Evolutionary conservation across 1,140 invertebrate species (phyloP).

Genomic region (Platorchestia sp.): DNA sequence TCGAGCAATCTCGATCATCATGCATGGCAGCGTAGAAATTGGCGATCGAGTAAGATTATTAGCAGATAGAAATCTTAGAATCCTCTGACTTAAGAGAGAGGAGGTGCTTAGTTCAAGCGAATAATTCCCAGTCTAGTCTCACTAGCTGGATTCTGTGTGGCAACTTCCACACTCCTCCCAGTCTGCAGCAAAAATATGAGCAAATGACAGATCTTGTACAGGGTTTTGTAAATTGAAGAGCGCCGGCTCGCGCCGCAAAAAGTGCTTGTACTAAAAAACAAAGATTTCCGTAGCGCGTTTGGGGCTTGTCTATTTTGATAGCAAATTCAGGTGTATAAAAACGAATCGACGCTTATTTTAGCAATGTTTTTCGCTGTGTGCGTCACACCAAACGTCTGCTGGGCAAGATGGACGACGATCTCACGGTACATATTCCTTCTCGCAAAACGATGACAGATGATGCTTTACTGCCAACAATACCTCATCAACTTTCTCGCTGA

Average conservation of each 20-base stretch:
- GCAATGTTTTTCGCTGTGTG: neutral
- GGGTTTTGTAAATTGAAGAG: neutral
- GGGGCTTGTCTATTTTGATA: conserved; percentile 13
- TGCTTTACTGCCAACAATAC: conserved; percentile 33
- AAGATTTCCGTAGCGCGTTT: neutral
- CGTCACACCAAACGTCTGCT: conserved; percentile 5
- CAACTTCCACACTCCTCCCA: neutral
- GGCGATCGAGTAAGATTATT: conserved; percentile 53
- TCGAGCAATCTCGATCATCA: conserved; percentile 48
- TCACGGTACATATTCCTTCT: conserved; percentile 5
- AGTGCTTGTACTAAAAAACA: neutral
- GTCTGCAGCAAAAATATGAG: neutral
- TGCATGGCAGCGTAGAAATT: conserved; percentile 49
- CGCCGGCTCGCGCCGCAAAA: neutral
- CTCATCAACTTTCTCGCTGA: conserved; percentile 53
- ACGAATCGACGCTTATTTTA: neutral
- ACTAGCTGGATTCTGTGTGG: neutral
- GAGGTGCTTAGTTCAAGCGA: conserved; percentile 13
- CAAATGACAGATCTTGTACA: conserved; percentile 3
- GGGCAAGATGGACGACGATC: neutral
- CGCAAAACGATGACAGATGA: conserved; percentile 48
- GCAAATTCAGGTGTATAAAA: neutral
- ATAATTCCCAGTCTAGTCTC: conserved; percentile 19
- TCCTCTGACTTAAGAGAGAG: conserved; percentile 25
- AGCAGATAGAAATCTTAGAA: conserved; percentile 46